phyloP scores from a whole-genome alignment of 2,113 vertebrate genomes.

The Serinus canaria region DNA sequence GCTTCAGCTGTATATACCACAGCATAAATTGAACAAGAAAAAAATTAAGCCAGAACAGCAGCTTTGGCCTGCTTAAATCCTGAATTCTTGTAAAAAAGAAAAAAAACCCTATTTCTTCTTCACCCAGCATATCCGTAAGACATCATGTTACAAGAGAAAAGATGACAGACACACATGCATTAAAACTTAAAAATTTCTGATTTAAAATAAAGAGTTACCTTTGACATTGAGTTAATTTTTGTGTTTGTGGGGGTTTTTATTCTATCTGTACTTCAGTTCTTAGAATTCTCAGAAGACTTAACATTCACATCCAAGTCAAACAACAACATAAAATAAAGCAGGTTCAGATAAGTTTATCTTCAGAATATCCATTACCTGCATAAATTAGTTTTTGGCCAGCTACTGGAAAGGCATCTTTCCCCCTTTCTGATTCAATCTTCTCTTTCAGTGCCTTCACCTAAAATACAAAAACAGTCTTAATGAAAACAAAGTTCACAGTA shows the following conservation, averaged over 20 bases:
- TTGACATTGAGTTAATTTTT: background rate
- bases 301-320: background rate
- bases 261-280: background rate
- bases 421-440: conserved; percentile 93
- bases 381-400: conserved; percentile 95
- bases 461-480: conserved; percentile 23
- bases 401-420: conserved; percentile 90
- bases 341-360: background rate
- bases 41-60: background rate
- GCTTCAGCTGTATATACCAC: background rate
- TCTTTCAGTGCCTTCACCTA: conserved; percentile 95
- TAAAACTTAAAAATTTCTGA: background rate
- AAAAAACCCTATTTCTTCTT: background rate
- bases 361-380: conserved; percentile 81
- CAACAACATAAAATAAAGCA: background rate
- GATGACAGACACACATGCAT: background rate
- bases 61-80: background rate
- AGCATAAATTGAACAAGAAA: background rate
- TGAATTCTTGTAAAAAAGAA: background rate
- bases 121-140: background rate
- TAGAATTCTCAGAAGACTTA: background rate
- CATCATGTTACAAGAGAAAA: background rate
- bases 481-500: background rate
- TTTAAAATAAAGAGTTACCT: background rate
- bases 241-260: background rate